Conservation (phyloP, 2,113 vertebrate genomes). For the Dasypus novemcinctus region DNA sequence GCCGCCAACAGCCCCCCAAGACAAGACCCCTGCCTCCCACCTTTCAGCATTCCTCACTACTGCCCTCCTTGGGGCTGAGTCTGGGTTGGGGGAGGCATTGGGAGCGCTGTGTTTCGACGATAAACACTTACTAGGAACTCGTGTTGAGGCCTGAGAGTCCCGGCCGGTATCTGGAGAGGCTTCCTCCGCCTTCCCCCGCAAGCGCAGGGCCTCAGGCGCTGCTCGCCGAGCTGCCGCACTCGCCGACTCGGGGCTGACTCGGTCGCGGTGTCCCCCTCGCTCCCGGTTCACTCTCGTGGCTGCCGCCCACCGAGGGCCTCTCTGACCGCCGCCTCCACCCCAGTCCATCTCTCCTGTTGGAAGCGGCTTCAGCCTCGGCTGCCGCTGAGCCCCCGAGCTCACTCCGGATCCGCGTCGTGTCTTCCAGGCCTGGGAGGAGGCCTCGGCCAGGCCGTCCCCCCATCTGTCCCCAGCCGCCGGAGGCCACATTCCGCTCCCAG, state of each 20-base stretch:
- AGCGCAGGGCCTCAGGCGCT: not conserved
- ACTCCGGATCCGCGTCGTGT: not conserved
- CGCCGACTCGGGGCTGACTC: not conserved
- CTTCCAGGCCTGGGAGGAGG: not conserved
- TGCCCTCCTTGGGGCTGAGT: constrained; percentile 70
- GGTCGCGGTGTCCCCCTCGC: accelerated
- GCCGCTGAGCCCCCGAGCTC: not conserved
- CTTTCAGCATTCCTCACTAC: constrained; percentile 32
- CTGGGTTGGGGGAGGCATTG: constrained; percentile 11
- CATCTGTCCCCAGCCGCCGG: not conserved
- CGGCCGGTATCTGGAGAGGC: not conserved
- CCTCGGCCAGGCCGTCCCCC: not conserved
- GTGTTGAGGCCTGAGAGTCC: not conserved
- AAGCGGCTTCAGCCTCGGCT: not conserved
- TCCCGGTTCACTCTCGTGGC: not conserved
- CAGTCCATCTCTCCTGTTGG: not conserved
- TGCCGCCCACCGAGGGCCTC: constrained; percentile 35
- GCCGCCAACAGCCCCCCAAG: constrained; percentile 94
- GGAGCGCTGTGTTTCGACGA: not conserved
- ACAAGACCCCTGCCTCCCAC: constrained; percentile 87
- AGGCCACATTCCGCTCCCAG: not conserved
- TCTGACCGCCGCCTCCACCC: constrained; percentile 20
- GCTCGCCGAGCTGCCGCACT: not conserved
- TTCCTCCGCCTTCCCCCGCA: not conserved
- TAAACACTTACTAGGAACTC: constrained; percentile 3